Evolutionary conservation across 2,888 invertebrate species (phyloP).

Genomic region (Cheilosia urbana): DNA sequence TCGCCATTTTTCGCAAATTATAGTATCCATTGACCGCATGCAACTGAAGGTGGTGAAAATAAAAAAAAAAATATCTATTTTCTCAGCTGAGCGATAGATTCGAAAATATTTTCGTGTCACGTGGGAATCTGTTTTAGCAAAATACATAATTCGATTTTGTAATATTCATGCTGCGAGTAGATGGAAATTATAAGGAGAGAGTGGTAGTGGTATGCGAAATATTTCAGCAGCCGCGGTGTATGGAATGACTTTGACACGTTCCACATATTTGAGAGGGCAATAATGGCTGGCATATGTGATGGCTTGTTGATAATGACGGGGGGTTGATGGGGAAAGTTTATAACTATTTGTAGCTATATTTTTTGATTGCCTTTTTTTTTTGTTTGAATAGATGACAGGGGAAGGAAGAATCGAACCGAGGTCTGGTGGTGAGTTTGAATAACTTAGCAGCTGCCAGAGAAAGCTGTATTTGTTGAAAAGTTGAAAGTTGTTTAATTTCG

Average conservation of each 20-base stretch:
- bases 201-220: background rate
- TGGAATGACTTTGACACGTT: conserved; percentile 13
- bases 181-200: background rate
- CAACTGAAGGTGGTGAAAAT: background rate
- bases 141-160: background rate
- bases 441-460: too few species aligned
- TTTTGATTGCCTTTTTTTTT: background rate
- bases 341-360: background rate
- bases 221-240: background rate
- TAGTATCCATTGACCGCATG: conserved; percentile 34
- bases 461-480: too few species aligned
- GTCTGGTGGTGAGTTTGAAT: too few species aligned
- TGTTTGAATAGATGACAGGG: too few species aligned
- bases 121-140: conserved; percentile 15
- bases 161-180: background rate
- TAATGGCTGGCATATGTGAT: conserved; percentile 41
- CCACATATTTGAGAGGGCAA: conserved; percentile 8
- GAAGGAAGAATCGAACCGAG: too few species aligned
- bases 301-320: background rate
- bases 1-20: background rate
- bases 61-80: conserved; percentile 11
- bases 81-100: conserved; percentile 17
- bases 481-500: too few species aligned
- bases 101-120: conserved; percentile 22
- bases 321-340: background rate